A percentile compares a stretch with the other conserved stretches of the same genome.
phyloP scores from a whole-genome alignment of 2,113 vertebrate species.

The Pachycephala philippinensis region DNA sequence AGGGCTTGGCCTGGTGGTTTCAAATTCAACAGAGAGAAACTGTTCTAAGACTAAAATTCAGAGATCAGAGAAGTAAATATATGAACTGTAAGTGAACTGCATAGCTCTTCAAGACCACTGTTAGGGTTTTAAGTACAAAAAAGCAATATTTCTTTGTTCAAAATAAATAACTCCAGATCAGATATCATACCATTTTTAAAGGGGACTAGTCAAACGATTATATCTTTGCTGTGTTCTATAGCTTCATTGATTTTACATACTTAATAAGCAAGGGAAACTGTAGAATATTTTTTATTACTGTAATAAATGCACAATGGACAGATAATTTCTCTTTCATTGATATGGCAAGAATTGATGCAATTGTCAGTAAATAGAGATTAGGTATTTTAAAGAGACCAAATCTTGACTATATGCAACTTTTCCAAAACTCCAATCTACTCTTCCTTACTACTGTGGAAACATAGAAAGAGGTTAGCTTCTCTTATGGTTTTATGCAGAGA shows the following conservation, averaged over 20 bases:
- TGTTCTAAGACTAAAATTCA: neutral
- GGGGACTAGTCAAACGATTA: neutral
- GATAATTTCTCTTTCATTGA: neutral
- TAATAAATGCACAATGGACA: neutral
- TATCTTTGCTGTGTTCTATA: neutral
- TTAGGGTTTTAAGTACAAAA: neutral
- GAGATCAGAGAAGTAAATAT: neutral
- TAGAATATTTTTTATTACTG: neutral
- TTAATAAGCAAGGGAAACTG: rapidly evolving
- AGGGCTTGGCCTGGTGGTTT: neutral
- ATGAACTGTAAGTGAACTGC: neutral
- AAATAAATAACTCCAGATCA: neutral
- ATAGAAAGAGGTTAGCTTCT: neutral
- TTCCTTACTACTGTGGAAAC: neutral
- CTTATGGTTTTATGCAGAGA: neutral
- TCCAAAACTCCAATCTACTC: neutral
- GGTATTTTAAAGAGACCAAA: neutral
- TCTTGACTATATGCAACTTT: neutral
- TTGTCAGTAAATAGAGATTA: neutral
- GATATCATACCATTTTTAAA: neutral
- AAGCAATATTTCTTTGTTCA: neutral
- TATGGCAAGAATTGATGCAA: neutral
- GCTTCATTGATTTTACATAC: neutral
- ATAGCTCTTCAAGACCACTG: neutral
- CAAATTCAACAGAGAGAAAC: neutral